Conservation (phyloP, 2,888 invertebrate genomes). For the Clitarchus hookeri region DNA sequence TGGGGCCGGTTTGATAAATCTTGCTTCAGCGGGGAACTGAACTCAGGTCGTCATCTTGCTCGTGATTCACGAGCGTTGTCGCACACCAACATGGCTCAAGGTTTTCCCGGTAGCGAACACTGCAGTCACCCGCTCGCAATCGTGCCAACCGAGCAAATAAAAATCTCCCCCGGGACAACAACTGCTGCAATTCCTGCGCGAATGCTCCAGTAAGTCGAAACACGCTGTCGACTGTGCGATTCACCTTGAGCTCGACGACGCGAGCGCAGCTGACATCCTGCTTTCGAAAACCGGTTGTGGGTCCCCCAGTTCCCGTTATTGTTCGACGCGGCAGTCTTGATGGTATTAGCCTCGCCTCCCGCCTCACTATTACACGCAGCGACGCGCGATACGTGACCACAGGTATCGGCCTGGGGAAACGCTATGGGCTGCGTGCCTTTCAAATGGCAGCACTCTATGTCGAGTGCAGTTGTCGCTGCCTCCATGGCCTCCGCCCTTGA, state of each 20-base stretch:
- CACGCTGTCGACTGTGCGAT: neutral
- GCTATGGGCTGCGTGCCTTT: neutral
- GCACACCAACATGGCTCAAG: no score
- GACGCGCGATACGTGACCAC: neutral
- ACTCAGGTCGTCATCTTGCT: no score
- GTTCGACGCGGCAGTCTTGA: neutral
- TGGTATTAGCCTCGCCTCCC: neutral
- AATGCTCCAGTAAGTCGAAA: neutral
- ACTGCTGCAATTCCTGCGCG: neutral
- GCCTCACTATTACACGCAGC: neutral
- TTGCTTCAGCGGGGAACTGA: no score
- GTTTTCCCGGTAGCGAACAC: no score
- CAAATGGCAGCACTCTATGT: neutral
- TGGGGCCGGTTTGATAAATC: no score
- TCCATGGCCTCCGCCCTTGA: no score
- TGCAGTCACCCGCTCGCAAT: no score
- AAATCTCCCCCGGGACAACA: neutral
- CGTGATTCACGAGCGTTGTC: no score
- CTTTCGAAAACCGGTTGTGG: neutral
- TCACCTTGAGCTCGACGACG: constrained; percentile 1
- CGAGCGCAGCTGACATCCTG: neutral
- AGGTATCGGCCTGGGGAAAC: neutral
- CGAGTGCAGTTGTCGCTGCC: neutral
- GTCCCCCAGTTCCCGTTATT: neutral
- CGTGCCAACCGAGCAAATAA: neutral